Percentiles rank a stretch among this genome's conserved stretches.
Conservation (phyloP, 2,797 vertebrate genomes). For the Esox masquinongy region DNA sequence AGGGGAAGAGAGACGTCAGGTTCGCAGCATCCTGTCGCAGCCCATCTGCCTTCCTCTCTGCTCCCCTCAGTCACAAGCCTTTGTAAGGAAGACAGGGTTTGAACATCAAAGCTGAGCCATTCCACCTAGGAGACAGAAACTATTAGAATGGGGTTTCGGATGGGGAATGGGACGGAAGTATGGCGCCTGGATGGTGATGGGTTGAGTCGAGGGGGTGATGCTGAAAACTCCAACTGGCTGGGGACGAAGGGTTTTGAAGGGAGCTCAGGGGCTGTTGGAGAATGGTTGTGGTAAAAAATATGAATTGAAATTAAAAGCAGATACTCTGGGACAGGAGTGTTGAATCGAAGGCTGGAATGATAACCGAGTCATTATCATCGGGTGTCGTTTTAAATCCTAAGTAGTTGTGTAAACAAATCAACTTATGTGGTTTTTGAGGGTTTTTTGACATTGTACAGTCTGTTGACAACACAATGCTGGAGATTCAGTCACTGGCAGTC, state of each 20-base stretch:
- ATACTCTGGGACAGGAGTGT: background rate
- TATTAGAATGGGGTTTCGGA: slow-evolving; percentile 79
- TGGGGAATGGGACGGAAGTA: slow-evolving; percentile 48
- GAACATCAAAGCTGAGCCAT: slow-evolving; percentile 79
- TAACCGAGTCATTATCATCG: background rate
- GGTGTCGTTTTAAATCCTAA: background rate
- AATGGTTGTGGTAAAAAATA: background rate
- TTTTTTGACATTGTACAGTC: too few species aligned
- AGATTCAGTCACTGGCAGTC: background rate
- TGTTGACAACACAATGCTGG: too few species aligned
- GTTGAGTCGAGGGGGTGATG: slow-evolving; percentile 9
- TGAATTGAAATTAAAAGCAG: background rate
- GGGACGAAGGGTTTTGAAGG: background rate
- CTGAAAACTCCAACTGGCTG: slow-evolving; percentile 9
- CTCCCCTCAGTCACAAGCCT: slow-evolving; percentile 74
- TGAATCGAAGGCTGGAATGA: background rate
- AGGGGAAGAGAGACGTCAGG: slow-evolving; percentile 82
- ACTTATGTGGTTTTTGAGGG: background rate
- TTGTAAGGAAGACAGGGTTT: slow-evolving; percentile 78
- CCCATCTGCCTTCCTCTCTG: slow-evolving; percentile 81
- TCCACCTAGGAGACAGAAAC: slow-evolving; percentile 80
- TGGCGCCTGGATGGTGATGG: slow-evolving; percentile 27
- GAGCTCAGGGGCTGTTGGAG: background rate
- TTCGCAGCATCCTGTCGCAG: slow-evolving; percentile 79
- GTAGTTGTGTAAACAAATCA: background rate